A percentile compares a stretch with the other conserved stretches of the same genome.
These are phyloP conservation scores for Euwallacea similis DNA, from an alignment of 1,140 invertebrate genomes.

Conservation along the genomic window DNA sequence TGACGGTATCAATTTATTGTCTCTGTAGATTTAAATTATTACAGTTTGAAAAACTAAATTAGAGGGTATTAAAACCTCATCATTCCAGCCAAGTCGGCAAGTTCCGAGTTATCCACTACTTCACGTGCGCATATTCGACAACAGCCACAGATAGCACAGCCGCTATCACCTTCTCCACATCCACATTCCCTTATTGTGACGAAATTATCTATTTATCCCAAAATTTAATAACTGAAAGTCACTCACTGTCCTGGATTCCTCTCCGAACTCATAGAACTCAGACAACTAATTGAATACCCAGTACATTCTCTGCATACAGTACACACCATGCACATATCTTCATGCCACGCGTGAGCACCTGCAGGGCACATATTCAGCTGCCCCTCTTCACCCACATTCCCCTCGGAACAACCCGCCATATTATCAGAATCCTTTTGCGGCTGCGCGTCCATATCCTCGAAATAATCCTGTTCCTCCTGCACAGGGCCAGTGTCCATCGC, in stretches of 20 bases:
- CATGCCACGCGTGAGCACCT: constrained; percentile 73
- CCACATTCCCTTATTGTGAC: constrained; percentile 76
- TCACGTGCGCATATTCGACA: constrained; percentile 85
- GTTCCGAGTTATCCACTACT: constrained; percentile 59
- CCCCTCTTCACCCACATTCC: constrained; percentile 49
- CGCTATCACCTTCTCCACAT: constrained; percentile 93
- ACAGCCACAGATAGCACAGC: constrained; percentile 89
- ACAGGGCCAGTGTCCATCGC: constrained; percentile 66
- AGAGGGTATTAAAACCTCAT: constrained; percentile 54
- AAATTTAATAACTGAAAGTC: not conserved
- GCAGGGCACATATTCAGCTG: constrained; percentile 65
- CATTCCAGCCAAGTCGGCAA: constrained; percentile 59
- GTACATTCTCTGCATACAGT: constrained; percentile 92
- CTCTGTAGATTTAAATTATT: constrained; percentile 8
- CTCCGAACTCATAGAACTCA: constrained; percentile 76
- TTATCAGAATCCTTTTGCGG: constrained; percentile 46
- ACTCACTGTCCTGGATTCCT: constrained; percentile 86
- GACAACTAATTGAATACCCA: constrained; percentile 84
- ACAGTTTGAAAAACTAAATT: not conserved
- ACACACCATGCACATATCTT: constrained; percentile 86
- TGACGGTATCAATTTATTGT: constrained; percentile 52
- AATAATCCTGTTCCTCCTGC: constrained; percentile 59
- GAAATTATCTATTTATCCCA: not conserved
- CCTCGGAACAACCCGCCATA: constrained; percentile 58
- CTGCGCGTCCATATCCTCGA: constrained; percentile 48